Evolutionary conservation across 2,888 invertebrate species (phyloP), one percentile per base, ranked within the genome.

Genomic region (Apotomis betuletana): DNA sequence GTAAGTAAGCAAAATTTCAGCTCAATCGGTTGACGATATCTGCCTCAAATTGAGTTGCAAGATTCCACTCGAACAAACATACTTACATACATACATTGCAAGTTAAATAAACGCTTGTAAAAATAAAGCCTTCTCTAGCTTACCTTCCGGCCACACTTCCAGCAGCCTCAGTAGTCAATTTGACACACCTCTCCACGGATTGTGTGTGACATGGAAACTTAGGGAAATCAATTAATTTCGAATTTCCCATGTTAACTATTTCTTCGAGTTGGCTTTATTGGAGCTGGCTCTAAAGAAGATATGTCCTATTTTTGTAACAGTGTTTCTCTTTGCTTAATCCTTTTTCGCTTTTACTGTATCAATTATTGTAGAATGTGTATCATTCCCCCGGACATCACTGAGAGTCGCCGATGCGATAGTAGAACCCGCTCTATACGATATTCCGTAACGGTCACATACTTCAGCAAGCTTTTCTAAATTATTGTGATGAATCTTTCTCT

Each of bases 141-240:
- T 27, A 2, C 55, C 55, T 55, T 55, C 55, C 15, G 6, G 52
- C 52, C 52, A 52, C 13, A 52, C 13, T 27, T 27, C 8, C 13
- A 41, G 59, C 59, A 59, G 59, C 59, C 38, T 59, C 59, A 59
- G 59, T 59, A 13, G 59, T 59, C 59, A 59, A 41, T 38, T 64
- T 64, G 38, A 64, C 64, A 10, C 64, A 36, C 41, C 64, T 64
- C 52, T 64, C 64, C 51, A 54, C 64, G 8, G 54, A 52, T 38
- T 64, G 64, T 38, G 54, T 64, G 64, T 64, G 55, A 54, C 65
- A 65, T 15, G 65, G 65, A 27, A 65, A 65, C 65, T 57, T 65
- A 10, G 55, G 57, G 36, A 55, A 65, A 15, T 65, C 65, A 55
- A 65, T 44, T 44, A 44, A 41, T 55, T 27, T 27, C 27, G 2